phyloP scores from a whole-genome alignment of 2,113 vertebrate species.

The Lipophrys pholis region DNA sequence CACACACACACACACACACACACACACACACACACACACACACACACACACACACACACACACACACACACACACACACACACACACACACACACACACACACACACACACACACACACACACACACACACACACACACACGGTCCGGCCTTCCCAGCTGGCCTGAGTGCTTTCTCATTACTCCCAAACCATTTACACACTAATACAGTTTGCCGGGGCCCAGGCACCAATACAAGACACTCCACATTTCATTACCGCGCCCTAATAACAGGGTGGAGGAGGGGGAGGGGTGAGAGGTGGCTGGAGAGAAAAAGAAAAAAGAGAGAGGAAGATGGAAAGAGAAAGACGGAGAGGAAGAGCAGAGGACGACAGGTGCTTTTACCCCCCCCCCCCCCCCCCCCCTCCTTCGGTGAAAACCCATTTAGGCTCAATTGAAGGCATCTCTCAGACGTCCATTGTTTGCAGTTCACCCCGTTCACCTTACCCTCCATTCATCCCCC shows the following conservation, averaged over 20 bases:
- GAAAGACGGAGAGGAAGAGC: constrained; percentile 18
- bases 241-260: constrained; percentile 85
- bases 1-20: constrained; percentile 27
- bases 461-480: constrained; percentile 52
- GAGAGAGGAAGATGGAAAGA: constrained; percentile 22
- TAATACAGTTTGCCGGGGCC: constrained; percentile 82
- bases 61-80: neutral
- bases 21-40: no score
- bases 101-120: neutral
- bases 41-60: neutral
- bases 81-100: neutral
- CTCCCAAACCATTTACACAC: constrained; percentile 80
- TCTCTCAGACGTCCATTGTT: constrained; percentile 71
- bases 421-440: constrained; percentile 81
- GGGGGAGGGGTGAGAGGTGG: constrained; percentile 33
- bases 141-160: constrained; percentile 60
- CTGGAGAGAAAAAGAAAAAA: neutral
- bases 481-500: constrained; percentile 9
- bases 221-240: constrained; percentile 76
- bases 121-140: neutral
- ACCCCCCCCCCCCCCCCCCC: constrained; percentile 52
- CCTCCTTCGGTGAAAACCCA: constrained; percentile 70
- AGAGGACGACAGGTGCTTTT: constrained; percentile 64
- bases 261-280: constrained; percentile 75
- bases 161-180: constrained; percentile 82